These are phyloP conservation scores for Notamacropus eugenii DNA, from an alignment of 2,797 vertebrate genomes.

Conservation along the genomic window DNA sequence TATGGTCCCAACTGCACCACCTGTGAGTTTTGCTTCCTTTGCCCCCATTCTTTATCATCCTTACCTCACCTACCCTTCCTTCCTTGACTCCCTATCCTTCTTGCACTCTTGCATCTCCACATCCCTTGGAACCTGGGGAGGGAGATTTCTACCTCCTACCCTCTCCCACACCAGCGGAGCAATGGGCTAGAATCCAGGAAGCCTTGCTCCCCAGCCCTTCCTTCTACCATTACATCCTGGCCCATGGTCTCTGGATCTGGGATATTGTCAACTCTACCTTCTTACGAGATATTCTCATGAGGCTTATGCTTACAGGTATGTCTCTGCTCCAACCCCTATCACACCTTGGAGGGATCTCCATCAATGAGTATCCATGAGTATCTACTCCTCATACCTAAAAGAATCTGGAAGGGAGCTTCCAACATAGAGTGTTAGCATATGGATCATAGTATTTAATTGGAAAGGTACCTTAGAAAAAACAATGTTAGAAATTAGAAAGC, in stretches of 20 bases:
- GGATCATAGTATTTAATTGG: neutral
- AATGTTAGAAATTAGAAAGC: neutral
- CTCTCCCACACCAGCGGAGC: slow-evolving; percentile 85
- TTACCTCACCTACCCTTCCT: neutral
- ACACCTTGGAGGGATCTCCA: neutral
- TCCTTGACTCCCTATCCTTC: neutral
- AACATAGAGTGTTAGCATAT: neutral
- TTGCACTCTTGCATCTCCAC: neutral
- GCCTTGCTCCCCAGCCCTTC: slow-evolving; percentile 90
- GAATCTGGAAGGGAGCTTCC: neutral
- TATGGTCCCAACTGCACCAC: slow-evolving; percentile 92
- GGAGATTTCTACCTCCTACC: slow-evolving; percentile 27
- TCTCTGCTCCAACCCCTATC: neutral
- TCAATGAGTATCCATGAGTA: neutral
- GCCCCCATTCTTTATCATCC: neutral
- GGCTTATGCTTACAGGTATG: slow-evolving; percentile 92
- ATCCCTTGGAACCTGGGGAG: neutral
- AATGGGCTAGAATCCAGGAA: slow-evolving; percentile 87
- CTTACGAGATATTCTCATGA: slow-evolving; percentile 90
- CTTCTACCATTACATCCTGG: slow-evolving; percentile 90
- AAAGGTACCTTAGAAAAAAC: neutral
- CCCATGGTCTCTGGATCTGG: slow-evolving; percentile 94
- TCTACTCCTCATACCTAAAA: neutral
- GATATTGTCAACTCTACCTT: slow-evolving; percentile 91
- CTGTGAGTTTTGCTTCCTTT: slow-evolving; percentile 87